Evolutionary conservation across 2,888 invertebrate species (phyloP).

Genomic region (Agrotis ipsilon): DNA sequence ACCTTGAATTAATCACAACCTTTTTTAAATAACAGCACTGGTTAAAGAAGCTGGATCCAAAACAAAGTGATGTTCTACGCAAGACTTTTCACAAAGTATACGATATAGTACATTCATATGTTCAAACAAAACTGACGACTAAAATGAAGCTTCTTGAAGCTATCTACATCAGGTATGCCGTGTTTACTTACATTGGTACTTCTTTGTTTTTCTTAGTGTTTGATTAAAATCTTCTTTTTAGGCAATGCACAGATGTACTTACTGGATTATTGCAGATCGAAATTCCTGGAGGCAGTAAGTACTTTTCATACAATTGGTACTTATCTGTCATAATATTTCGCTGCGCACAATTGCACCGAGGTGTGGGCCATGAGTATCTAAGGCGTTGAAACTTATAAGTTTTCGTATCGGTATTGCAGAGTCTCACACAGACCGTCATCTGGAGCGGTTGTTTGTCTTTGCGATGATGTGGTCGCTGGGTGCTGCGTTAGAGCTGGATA

Average conservation of each 20-base stretch:
- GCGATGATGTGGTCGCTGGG: slow-evolving; percentile 97
- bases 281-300: slow-evolving; percentile 86
- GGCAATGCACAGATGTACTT: slow-evolving; percentile 95
- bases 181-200: not conserved
- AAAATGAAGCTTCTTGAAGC: slow-evolving; percentile 96
- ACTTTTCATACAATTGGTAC: not conserved
- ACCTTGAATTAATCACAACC: not conserved
- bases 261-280: slow-evolving; percentile 93
- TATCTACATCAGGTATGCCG: slow-evolving; percentile 92
- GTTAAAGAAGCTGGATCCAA: slow-evolving; percentile 89
- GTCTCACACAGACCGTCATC: slow-evolving; percentile 90
- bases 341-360: not conserved
- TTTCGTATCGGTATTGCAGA: slow-evolving; percentile 54
- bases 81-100: slow-evolving; percentile 94
- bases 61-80: slow-evolving; percentile 70
- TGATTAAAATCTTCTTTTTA: slow-evolving; percentile 63
- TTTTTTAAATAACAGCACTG: slow-evolving; percentile 89
- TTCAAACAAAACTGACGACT: slow-evolving; percentile 93
- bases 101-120: slow-evolving; percentile 93
- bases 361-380: not conserved
- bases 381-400: not conserved
- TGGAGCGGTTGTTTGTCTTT: slow-evolving; percentile 96
- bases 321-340: not conserved
- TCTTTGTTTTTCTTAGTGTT: not conserved
- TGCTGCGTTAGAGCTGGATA: slow-evolving; percentile 95